Base-by-base conservation (phyloP, 1,140 invertebrate genomes). In the Hyphantria cunea region DNA sequence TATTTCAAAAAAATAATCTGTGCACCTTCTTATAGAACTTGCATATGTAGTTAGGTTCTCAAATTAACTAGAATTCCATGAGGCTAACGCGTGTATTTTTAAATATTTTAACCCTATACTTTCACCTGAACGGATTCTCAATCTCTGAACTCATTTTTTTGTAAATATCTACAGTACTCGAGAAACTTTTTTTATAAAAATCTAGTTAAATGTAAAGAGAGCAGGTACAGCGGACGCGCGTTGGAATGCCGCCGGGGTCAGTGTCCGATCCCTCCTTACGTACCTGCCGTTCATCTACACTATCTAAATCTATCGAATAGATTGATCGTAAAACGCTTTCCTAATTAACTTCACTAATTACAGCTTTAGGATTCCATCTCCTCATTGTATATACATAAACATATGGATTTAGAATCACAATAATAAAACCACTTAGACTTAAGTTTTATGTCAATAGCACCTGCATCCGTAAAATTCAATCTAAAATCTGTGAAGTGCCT, bases 181-280 rank as follows among this genome's bases (percentile, higher is more conserved):
- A 42, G 32, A 45, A 13, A n/a, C 41, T n/a, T 44, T 51, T 74
- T 71, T 60, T 62, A 69, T 71, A 56, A 64, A 72, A 74, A 69
- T 70, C 71, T 72, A 70, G 59, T 80, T 78, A 79, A 71, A 78
- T 84, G 80, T 84, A 87, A 86, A 77, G 79, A 89, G 79, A 86
- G 80, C 87, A 82, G 76, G 84, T 82, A 80, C 77, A 72, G 58
- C 63, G 56, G 61, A 67, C 66, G 69, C 60, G 68, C 76, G 68
- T 67, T 76, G 84, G 87, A 87, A 88, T 88, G 84, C 76, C 66
- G 73, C 74, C 59, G 68, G 68, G 78, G 76, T 78, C 76, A 78
- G 45, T 77, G 76, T 62, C 78, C 76, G 74, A 64, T 68, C 68
- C 66, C 64, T 66, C 54, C 64, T 45, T 55, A 39, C 53, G 34